phyloP scores from a whole-genome alignment of 2,797 vertebrate species.

The Acanthiza pusilla region DNA sequence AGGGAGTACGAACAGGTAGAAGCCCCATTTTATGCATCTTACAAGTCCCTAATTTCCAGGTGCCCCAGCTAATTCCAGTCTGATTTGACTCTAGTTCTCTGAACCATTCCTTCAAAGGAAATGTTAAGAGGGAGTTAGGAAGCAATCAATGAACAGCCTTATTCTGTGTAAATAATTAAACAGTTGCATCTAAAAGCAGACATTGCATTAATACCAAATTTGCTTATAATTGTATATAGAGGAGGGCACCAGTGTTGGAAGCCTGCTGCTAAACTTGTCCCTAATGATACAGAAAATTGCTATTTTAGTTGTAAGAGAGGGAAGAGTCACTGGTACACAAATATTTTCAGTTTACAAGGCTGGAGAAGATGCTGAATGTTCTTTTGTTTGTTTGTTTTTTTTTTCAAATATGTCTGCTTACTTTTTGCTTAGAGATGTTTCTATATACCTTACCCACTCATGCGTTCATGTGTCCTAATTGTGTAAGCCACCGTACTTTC shows the following conservation, averaged over 20 bases:
- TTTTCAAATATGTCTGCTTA: neutral
- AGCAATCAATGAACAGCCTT: slow-evolving; percentile 32
- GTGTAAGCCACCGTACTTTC: neutral
- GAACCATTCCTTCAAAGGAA: slow-evolving; percentile 10
- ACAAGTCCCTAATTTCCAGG: neutral
- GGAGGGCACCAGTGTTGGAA: neutral
- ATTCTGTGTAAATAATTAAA: slow-evolving; percentile 48
- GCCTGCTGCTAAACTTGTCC: neutral
- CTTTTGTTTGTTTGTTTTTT: neutral
- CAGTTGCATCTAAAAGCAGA: slow-evolving; percentile 61
- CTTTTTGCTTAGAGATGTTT: neutral
- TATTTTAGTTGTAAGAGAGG: neutral
- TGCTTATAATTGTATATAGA: neutral
- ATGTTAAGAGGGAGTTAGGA: slow-evolving; percentile 1
- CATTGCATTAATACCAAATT: slow-evolving; percentile 43
- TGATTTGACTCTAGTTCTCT: neutral
- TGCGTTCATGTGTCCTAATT: slow-evolving; percentile 7
- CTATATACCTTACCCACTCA: neutral
- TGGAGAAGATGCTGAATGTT: neutral
- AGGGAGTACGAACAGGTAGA: neutral
- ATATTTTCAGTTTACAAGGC: neutral
- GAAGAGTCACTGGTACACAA: neutral
- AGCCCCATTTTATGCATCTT: neutral
- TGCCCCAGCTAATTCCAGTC: neutral
- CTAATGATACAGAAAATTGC: neutral